Conservation (phyloP, 23 tunicate genomes). For the Corella eumyota region DNA sequence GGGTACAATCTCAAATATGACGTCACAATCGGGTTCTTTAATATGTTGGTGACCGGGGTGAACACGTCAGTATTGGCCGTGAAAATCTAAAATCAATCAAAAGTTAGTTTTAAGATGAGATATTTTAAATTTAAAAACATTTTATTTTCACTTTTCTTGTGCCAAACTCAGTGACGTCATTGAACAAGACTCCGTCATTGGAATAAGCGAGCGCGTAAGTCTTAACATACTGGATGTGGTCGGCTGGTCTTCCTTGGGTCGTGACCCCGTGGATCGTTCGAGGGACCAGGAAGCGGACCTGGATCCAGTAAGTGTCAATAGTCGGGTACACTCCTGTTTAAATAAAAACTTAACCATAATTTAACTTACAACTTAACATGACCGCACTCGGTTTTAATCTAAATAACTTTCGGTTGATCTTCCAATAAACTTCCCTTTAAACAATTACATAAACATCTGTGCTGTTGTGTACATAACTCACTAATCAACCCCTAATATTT, state of each 20-base stretch:
- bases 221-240: conserved; percentile 37
- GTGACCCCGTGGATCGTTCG: conserved; percentile 64
- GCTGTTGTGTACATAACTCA: background rate
- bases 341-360: too few relatives aligned
- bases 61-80: conserved; percentile 39
- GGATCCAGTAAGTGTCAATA: conserved; percentile 46
- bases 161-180: background rate
- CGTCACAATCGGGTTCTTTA: conserved; percentile 40
- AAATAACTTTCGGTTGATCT: background rate
- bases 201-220: conserved; percentile 51
- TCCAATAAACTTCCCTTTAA: background rate
- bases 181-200: conserved; percentile 36
- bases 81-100: conserved; percentile 25
- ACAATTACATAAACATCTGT: background rate
- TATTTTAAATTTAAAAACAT: conserved; percentile 8
- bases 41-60: conserved; percentile 62
- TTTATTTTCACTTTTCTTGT: background rate
- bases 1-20: conserved; percentile 60
- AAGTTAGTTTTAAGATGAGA: background rate
- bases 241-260: conserved; percentile 87
- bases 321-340: conserved; percentile 10
- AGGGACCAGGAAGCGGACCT: conserved; percentile 28
- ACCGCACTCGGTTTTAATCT: background rate
- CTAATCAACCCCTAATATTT: background rate
- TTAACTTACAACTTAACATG: too few relatives aligned